phyloP scores from a whole-genome alignment of 2,113 vertebrate genomes.

The Microtus richardsoni region DNA sequence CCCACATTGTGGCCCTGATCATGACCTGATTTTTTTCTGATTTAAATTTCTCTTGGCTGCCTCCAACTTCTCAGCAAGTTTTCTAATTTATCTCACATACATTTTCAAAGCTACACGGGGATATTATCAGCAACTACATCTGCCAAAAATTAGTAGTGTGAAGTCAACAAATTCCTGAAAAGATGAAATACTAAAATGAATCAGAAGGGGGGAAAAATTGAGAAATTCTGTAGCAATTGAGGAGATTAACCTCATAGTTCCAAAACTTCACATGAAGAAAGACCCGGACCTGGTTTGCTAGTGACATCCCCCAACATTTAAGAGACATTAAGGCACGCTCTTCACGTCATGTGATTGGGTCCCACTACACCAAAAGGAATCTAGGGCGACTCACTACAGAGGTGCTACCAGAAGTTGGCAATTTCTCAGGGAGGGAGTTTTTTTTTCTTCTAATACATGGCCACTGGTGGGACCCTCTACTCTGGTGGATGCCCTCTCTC shows the following conservation, averaged over 20 bases:
- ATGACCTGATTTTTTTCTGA: not conserved
- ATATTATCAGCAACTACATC: not conserved
- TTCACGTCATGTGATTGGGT: not conserved
- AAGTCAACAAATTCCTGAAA: slow-evolving; percentile 39
- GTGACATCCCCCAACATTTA: not conserved
- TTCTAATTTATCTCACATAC: not conserved
- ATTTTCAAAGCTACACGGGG: not conserved
- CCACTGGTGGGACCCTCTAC: no score
- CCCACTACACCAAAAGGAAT: not conserved
- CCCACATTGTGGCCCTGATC: not conserved
- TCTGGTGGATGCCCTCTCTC: not conserved
- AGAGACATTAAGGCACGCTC: no score
- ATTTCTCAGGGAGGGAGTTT: not conserved
- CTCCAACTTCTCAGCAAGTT: not conserved
- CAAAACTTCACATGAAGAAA: not conserved
- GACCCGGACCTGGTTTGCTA: not conserved
- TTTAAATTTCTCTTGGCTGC: not conserved
- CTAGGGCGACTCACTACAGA: not conserved
- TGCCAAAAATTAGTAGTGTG: not conserved
- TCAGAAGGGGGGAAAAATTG: not conserved
- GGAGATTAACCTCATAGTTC: not conserved
- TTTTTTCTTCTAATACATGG: no score
- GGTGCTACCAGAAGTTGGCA: not conserved
- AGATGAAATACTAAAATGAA: slow-evolving; percentile 27
- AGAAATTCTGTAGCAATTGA: not conserved